Evolutionary conservation across 1,140 invertebrate species (phyloP), one percentile per base, ranked within the genome.

Genomic region (Brachionus asplanchnoidis): DNA sequence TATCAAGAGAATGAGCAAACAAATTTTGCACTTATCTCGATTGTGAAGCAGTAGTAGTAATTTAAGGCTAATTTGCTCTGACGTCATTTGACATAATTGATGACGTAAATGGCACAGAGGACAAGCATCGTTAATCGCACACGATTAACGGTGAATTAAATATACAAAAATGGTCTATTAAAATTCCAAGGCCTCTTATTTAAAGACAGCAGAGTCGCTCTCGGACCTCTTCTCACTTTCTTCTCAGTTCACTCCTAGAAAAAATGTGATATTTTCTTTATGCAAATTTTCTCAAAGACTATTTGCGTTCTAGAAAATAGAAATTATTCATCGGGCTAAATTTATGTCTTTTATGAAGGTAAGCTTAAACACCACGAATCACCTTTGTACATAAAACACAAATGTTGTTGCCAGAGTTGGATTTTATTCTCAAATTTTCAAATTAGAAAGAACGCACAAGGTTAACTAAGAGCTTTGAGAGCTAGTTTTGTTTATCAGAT

Each of bases 271-370:
- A 60, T 60, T 60, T 60, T 60, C 20, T 60, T 60, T 60, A 60
- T 60, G 53, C 53, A 60, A 60, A 60, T 60, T 60, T 60, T 60
- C 53, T 60, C 53, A 60, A 60, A 60, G 53, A 60, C 53, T 60
- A 60, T 60, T 60, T 60, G 53, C 53, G 53, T 60, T 60, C 20
- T 60, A 60, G 17, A 60, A 60, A 60, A 60, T 9, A 60, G 17
- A 53, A 53, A 60, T 60, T 60, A 60, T 60, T 60, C 53, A 60
- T 60, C 53, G 53, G 53, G 53, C 53, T 60, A 60, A 60, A 60
- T 60, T 60, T 60, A 60, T 60, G 53, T 60, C 53, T 60, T 2
- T 36, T 60, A 60, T 60, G 53, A 60, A 60, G 53, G 53, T 60
- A 60, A 60, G 53, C 53, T 60, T 60, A 60, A 60, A 60, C 53